Evolutionary conservation across 2,888 invertebrate species (phyloP).

Genomic region (Drosophila merina): DNA sequence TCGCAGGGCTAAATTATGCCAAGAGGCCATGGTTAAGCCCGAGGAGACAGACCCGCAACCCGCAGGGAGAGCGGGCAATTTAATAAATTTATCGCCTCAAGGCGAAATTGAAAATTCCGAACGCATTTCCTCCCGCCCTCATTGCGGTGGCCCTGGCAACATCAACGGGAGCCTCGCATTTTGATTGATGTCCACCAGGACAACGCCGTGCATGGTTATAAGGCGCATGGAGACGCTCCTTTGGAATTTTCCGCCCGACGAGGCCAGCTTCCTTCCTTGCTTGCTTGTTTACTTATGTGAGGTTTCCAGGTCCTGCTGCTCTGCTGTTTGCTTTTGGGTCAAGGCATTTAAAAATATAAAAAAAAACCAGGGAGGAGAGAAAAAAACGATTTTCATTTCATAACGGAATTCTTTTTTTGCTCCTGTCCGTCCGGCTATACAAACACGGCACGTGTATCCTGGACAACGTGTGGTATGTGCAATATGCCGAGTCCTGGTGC

Average conservation of each 20-base stretch:
- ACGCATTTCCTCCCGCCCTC: constrained; percentile 11
- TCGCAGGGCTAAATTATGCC: constrained; percentile 68
- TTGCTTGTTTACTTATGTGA: constrained; percentile 57
- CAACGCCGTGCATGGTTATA: constrained; percentile 46
- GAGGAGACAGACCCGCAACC: background rate
- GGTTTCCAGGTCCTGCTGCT: constrained; percentile 17
- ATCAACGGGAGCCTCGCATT: constrained; percentile 43
- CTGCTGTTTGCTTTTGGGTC: constrained; percentile 69
- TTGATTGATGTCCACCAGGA: constrained; percentile 69
- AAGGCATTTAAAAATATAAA: constrained; percentile 52
- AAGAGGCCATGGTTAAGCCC: constrained; percentile 16
- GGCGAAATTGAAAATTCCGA: constrained; percentile 73
- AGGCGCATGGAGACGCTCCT: constrained; percentile 10
- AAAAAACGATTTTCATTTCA: constrained; percentile 69
- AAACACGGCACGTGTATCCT: constrained; percentile 39
- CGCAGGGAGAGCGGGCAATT: constrained; percentile 58
- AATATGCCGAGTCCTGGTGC: constrained; percentile 37
- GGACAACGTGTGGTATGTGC: constrained; percentile 62
- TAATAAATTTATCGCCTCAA: constrained; percentile 69
- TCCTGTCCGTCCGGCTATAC: constrained; percentile 29
- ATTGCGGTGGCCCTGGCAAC: constrained; percentile 25
- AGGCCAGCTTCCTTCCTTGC: constrained; percentile 3
- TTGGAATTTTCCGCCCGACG: constrained; percentile 23
- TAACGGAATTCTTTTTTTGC: constrained; percentile 52
- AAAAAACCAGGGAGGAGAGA: background rate